Evolutionary conservation across 2,113 vertebrate species (phyloP).

Genomic region (Tupaia chinensis): DNA sequence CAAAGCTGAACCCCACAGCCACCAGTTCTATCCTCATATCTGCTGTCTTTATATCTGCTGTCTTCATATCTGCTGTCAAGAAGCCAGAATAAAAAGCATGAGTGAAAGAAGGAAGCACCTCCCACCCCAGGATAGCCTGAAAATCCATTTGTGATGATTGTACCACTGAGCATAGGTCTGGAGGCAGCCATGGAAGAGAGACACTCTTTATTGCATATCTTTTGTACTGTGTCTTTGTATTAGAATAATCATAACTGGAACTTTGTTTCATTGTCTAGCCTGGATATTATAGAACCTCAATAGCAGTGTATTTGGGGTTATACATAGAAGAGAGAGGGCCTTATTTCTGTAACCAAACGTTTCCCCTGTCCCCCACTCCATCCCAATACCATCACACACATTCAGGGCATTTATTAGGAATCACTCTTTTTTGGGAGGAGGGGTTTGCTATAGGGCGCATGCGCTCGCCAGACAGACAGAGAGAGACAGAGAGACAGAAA

Average conservation of each 20-base stretch:
- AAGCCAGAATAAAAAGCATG: not conserved
- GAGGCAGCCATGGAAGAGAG: not conserved
- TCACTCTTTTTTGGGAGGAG: not conserved
- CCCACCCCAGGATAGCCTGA: not conserved
- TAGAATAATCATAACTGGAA: not conserved
- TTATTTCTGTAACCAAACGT: not conserved
- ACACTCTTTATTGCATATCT: not conserved
- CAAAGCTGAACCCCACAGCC: not conserved
- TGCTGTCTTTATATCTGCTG: not conserved
- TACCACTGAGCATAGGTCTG: not conserved
- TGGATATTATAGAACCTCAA: not conserved
- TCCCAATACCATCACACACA: too few relatives aligned
- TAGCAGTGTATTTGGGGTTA: not conserved
- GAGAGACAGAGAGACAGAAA: too few relatives aligned
- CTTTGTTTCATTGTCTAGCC: not conserved
- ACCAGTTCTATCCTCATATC: not conserved
- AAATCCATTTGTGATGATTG: not conserved
- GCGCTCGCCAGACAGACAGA: too few relatives aligned
- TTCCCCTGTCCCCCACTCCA: too few relatives aligned
- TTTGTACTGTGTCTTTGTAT: accelerated
- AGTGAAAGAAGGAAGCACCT: not conserved
- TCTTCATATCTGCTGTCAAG: not conserved
- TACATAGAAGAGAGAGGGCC: not conserved
- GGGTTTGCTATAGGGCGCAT: too few relatives aligned
- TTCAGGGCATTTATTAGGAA: not conserved